phyloP scores from a whole-genome alignment of 2,113 vertebrate species.

The Xenotilapia longispinis region DNA sequence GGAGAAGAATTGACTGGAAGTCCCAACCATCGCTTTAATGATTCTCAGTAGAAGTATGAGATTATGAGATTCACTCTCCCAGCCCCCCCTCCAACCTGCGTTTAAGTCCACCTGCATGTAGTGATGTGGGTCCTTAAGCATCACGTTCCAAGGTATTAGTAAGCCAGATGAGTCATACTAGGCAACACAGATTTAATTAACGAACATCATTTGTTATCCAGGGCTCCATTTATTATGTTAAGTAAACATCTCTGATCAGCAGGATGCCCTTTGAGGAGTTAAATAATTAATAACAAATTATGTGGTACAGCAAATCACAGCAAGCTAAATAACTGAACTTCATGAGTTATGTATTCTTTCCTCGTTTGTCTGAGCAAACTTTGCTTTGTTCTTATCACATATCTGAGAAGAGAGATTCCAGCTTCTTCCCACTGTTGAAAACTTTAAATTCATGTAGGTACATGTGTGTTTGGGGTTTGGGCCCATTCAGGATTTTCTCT shows the following conservation, averaged over 20 bases:
- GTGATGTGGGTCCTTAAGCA: background rate
- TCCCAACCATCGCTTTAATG: background rate
- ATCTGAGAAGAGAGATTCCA: background rate
- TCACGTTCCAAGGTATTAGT: background rate
- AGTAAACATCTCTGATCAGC: background rate
- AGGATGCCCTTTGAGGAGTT: background rate
- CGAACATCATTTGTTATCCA: background rate
- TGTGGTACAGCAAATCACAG: background rate
- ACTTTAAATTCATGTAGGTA: background rate
- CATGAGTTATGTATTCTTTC: background rate
- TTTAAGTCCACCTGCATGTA: background rate
- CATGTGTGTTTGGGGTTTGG: background rate
- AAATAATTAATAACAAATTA: background rate
- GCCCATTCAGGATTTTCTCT: background rate
- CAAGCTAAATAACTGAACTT: background rate
- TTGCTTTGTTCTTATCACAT: background rate
- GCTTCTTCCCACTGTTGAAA: background rate
- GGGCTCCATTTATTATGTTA: background rate
- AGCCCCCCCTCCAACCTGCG: rapidly evolving
- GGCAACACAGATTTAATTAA: background rate
- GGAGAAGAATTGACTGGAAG: background rate
- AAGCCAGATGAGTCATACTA: background rate
- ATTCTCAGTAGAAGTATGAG: background rate
- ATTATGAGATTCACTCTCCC: background rate
- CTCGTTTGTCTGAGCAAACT: background rate